phyloP scores from a whole-genome alignment of 2,797 vertebrate genomes.

The Allobates femoralis region DNA sequence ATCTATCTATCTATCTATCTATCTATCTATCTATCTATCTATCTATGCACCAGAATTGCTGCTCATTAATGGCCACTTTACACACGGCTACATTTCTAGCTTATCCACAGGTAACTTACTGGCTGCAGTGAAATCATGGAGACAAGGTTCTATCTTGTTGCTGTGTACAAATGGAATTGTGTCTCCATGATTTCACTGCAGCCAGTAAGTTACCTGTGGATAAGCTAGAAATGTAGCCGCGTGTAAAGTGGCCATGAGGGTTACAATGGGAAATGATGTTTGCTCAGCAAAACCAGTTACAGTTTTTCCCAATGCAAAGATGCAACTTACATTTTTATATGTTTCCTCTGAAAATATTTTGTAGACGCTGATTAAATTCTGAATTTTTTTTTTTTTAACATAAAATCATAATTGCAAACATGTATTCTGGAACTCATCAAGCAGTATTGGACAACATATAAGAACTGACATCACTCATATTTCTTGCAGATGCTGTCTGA shows the following conservation, averaged over 20 bases:
- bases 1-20: background rate
- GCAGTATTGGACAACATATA: conserved; percentile 45
- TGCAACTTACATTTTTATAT: background rate
- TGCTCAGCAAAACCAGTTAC: background rate
- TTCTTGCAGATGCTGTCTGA: conserved; percentile 53
- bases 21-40: background rate
- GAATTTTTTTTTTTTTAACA: conserved; percentile 47
- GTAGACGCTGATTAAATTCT: conserved; percentile 49
- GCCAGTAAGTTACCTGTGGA: too few species aligned
- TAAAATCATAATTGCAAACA: conserved; percentile 59
- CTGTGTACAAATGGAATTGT: too few species aligned
- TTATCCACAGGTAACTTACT: too few species aligned
- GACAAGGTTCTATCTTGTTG: too few species aligned
- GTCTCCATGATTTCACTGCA: too few species aligned
- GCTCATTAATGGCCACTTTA: too few species aligned
- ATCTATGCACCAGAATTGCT: background rate
- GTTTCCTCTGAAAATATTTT: conserved; percentile 7
- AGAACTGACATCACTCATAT: conserved; percentile 58
- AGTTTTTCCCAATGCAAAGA: background rate
- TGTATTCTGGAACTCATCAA: conserved; percentile 60
- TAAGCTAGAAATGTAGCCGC: too few species aligned
- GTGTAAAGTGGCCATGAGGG: too few species aligned
- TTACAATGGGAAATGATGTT: background rate
- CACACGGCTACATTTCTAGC: too few species aligned
- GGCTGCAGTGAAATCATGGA: too few species aligned